A percentile compares a stretch with the other conserved stretches of the same genome.
Evolutionary conservation across 2,888 invertebrate species (phyloP).

Genomic region (Dolomedes plantarius): DNA sequence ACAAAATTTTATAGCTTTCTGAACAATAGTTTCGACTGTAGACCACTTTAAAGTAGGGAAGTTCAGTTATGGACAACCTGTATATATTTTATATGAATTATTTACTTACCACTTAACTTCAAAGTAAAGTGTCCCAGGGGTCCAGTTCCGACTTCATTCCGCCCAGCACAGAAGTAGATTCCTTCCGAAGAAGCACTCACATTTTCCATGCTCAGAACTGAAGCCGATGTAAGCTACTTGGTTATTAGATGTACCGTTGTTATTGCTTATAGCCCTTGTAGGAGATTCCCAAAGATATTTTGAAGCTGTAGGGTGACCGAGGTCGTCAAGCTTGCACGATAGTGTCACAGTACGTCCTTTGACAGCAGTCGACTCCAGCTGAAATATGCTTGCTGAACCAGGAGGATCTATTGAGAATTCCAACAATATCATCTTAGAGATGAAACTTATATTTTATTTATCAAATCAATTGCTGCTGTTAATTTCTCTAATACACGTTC

Average conservation of each 20-base stretch:
- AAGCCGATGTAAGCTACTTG: conserved; percentile 26
- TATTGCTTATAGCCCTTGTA: conserved; percentile 42
- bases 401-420: conserved; percentile 73
- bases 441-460: no score
- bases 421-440: no score
- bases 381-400: conserved; percentile 64
- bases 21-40: no score
- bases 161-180: conserved; percentile 91
- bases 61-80: no score
- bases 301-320: conserved; percentile 66
- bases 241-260: conserved; percentile 6
- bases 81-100: no score
- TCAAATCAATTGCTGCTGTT: no score
- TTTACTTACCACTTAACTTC: conserved; percentile 69
- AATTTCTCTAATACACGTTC: no score
- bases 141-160: conserved; percentile 89
- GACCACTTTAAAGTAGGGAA: no score
- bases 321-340: conserved; percentile 62
- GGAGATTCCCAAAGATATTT: conserved; percentile 68
- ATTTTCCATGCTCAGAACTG: conserved; percentile 77
- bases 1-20: no score
- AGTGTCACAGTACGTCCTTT: conserved; percentile 66
- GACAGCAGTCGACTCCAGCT: conserved; percentile 54
- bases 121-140: conserved; percentile 81
- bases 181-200: conserved; percentile 90